Base-by-base conservation (phyloP, 1,140 invertebrate species). In the Drosophila pruinosa region DNA sequence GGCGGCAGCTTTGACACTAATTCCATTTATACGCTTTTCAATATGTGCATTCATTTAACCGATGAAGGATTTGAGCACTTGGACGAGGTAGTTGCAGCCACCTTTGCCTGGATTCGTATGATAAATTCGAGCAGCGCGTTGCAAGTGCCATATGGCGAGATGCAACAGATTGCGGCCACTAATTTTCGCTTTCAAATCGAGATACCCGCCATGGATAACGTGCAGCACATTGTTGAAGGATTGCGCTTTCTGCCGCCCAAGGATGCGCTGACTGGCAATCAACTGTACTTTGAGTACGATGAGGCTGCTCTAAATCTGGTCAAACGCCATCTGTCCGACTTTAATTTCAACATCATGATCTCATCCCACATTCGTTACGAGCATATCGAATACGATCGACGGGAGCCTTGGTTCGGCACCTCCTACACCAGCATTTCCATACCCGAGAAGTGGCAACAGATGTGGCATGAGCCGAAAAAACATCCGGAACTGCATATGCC, bases 241-340 rank as follows among this genome's bases (percentile, higher is more conserved):
- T 96, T 98, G 95, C 96, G 96, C 28, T 93, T 94, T 72, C 97
- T 94, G 90, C 93, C 95, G 0, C 93, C 95, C 0, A 92, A 94
- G 78, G 94, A 98, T 89, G 97, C 96, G 73, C 93, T 99, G 21
- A 95, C 94, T 24, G 97, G 96, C 0, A 92, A 93, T 4, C 92
- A 94, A 36, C 89, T 97, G 0, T 95, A 94, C 83, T 95, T 94
- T 65, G 95, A 98, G 62, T 98, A 96, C 85, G 93, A 96, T 88
- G 94, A 96, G n/a, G 58, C 92, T 81, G 92, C 91, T 4, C 95
- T 98, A 53, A 88, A 91, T 45, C 91, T 93, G 36, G 92, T 97
- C 1, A 79, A 97, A 34, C 92, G 95, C 12, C 92, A 93, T 72
- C 92, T 98, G 59, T 93, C 91, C 0, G 94, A 95, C 0, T 93